Base-by-base conservation (phyloP, 2,888 invertebrate genomes). In the Drosophila kuntzei region DNA sequence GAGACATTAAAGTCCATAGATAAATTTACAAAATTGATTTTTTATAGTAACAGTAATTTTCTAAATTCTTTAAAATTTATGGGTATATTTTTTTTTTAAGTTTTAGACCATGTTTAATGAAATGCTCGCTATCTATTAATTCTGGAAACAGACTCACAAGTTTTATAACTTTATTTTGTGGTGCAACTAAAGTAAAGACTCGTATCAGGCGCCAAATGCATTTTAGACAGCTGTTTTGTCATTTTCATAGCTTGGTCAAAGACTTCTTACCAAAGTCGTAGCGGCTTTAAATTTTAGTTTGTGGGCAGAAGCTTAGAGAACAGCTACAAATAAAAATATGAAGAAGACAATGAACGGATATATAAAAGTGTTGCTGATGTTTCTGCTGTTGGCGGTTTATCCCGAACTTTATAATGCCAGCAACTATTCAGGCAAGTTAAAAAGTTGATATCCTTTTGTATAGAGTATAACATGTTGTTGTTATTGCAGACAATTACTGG, bases 201-300 rank as follows among this genome's bases (percentile, higher is more conserved):
- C 20, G 66, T 77, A 46, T 55, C 43, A 51, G 39, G 6, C 25
- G 7, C 25, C 54, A 46, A 16, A 18, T 37, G 18, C 36, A 61
- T 39, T 34, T 36, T 11, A n/a, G 3, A 29, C 78, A 75, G 78
- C 78, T 75, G 75, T 73, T 74, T 78, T 78, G 6, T 14, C n/a
- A 3, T 36, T 53, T 43, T 8, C 18, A 7, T 25, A 9, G 18
- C 9, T 3, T n/a, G 16, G 16, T 2, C 20, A 3, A 46, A 73
- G 69, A 16, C 50, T 69, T 69, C 54, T 37, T 68, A 20, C 22
- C 11, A n/a, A 25, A 63, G 53, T 14, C n/a, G 9, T 25, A 27
- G 32, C 1, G 8, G 2, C 3, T 44, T 27, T 18, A 4, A 49
- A 16, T 5, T 49, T 73, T 32, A 75, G 68, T 75, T 25, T 34